phyloP scores from a whole-genome alignment of 2,888 invertebrate genomes.

The Agriotes lineatus region DNA sequence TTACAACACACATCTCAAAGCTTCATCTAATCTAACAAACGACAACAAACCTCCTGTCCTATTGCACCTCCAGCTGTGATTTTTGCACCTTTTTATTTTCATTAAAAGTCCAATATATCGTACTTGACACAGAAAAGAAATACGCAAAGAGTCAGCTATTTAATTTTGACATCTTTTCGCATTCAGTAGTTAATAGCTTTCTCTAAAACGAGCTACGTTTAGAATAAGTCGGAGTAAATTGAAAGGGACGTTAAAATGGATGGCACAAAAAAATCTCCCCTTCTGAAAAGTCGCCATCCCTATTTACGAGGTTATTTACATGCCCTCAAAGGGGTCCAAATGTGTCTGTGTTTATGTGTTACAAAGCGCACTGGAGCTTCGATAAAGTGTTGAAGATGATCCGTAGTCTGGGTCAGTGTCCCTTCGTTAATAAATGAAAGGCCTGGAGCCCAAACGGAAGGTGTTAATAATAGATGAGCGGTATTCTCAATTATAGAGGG shows the following conservation, averaged over 20 bases:
- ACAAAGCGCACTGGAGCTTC: not conserved
- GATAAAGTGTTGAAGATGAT: constrained; percentile 12
- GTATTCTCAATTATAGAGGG: constrained; percentile 21
- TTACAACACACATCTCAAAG: too few species aligned
- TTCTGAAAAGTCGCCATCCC: not conserved
- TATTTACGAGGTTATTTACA: not conserved
- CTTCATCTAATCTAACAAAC: too few species aligned
- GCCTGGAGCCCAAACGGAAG: constrained; percentile 13
- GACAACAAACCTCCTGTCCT: too few species aligned
- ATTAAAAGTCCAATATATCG: too few species aligned
- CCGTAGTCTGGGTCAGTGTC: constrained; percentile 19
- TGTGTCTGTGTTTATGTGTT: constrained; percentile 7
- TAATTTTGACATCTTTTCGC: too few species aligned
- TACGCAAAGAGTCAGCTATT: too few species aligned
- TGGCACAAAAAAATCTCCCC: not conserved
- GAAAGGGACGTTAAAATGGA: not conserved
- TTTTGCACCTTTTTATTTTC: too few species aligned
- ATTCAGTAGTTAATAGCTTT: too few species aligned
- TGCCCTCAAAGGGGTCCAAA: not conserved
- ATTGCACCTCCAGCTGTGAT: too few species aligned
- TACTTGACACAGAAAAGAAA: too few species aligned
- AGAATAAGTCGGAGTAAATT: not conserved
- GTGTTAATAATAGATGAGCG: constrained; percentile 26
- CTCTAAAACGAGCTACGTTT: not conserved
- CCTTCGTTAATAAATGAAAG: constrained; percentile 19